Evolutionary conservation across 2,888 invertebrate genomes (phyloP), one percentile per base, ranked within the genome.

Genomic region (Tuta absoluta): DNA sequence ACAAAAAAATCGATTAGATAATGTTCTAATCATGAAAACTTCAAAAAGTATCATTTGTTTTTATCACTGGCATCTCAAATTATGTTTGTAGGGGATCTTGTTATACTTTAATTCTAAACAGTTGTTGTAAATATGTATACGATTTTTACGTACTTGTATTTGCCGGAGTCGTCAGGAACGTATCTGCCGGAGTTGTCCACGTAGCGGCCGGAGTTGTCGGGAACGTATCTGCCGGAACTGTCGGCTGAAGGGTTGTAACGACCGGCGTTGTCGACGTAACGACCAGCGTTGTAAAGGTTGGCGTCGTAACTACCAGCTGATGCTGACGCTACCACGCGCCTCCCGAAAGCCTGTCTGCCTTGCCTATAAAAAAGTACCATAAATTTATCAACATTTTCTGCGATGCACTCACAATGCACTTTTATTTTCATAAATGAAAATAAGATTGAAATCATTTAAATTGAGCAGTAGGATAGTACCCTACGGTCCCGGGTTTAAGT

Each of bases 151-250:
- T 74, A 89, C 89, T 88, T 82, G 80, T 89, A 89, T 63, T 78
- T 75, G 70, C 75, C 78, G 72, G 67, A 69, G 60, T 73, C 72
- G 70, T 82, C 86, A 49, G 85, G 84, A 14, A 80, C 69, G 71
- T 79, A 79, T n/a, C 77, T 78, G 8, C 81, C 82, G 12, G 79
- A 78, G 71, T 76, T 78, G 72, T 83, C 84, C 23, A 58, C 63
- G 80, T 89, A 90, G 63, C 72, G 65, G 23, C 89, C 89, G 65
- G 84, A 67, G 57, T 72, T 72, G 71, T 82, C 86, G 33, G 85
- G 83, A 12, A 80, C 69, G 71, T 79, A 80, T 14, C 79, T 78
- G 12, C 81, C 81, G 14, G 79, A 76, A 71, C 75, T 79, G 72
- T 84, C 84, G 21, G 62, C 63, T 58, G 65, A 45, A 4, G 75